Evolutionary conservation across 2,113 vertebrate genomes (phyloP).

Genomic region (Abramis brama): DNA sequence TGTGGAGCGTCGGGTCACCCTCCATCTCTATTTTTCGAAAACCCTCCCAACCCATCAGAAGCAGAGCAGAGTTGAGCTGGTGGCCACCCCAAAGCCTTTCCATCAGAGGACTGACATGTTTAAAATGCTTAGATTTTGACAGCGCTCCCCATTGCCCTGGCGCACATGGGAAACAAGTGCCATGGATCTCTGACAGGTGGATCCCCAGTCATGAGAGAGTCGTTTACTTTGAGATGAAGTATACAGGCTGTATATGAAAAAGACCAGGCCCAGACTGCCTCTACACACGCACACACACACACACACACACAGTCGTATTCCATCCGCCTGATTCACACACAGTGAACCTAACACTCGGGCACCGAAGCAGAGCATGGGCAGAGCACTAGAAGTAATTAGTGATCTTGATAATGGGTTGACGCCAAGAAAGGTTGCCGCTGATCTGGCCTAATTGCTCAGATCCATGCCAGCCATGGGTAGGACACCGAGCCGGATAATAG

Average conservation of each 20-base stretch:
- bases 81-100: conserved; percentile 57
- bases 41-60: background rate
- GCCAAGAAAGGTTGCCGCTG: conserved; percentile 74
- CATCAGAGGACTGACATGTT: conserved; percentile 71
- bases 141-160: conserved; percentile 53
- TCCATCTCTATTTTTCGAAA: conserved; percentile 16
- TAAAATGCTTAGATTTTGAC: conserved; percentile 79
- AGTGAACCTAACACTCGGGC: conserved; percentile 56
- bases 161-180: conserved; percentile 68
- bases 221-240: conserved; percentile 34
- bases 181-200: conserved; percentile 73
- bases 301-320: conserved; percentile 58
- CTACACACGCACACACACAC: conserved; percentile 60
- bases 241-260: conserved; percentile 27
- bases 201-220: conserved; percentile 70
- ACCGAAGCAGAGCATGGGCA: conserved; percentile 56
- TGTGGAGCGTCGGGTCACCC: conserved; percentile 26
- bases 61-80: conserved; percentile 42
- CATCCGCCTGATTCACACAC: conserved; percentile 50
- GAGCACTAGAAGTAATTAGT: conserved; percentile 80
- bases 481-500: conserved; percentile 72
- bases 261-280: background rate
- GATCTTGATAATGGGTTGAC: conserved; percentile 79
- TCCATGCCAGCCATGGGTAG: conserved; percentile 71
- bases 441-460: conserved; percentile 79